These are phyloP conservation scores for Dicrostonyx torquatus DNA, from an alignment of 2,797 vertebrate genomes.

Conservation along the genomic window DNA sequence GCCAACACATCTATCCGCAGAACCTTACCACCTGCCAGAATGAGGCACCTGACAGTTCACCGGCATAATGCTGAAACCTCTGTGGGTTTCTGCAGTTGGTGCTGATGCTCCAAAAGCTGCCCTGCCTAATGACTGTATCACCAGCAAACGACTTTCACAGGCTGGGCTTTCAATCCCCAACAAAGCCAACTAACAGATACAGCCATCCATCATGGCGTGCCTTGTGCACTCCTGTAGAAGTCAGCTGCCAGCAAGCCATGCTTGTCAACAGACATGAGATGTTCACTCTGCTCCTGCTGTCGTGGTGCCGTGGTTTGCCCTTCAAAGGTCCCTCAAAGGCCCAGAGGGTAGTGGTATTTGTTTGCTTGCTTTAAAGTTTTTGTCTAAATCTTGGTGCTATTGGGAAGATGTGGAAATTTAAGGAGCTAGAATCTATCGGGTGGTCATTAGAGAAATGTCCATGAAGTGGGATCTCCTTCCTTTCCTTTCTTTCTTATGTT, in stretches of 20 bases:
- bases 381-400: background rate
- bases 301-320: background rate
- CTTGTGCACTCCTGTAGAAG: background rate
- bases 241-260: background rate
- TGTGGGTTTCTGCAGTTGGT: background rate
- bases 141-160: fast-evolving
- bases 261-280: background rate
- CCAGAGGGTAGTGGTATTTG: too few relatives aligned
- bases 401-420: background rate
- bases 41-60: background rate
- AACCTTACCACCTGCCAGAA: too few relatives aligned
- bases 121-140: too few relatives aligned
- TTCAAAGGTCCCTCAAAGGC: background rate
- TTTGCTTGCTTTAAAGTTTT: background rate
- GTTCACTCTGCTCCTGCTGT: too few relatives aligned
- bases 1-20: background rate
- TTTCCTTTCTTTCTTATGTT: too few relatives aligned
- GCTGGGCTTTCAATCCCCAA: background rate
- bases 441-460: background rate
- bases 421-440: background rate
- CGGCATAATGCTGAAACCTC: background rate
- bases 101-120: background rate
- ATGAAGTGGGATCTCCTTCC: fast-evolving
- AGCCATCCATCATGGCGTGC: background rate
- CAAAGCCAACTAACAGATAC: background rate